Evolutionary conservation across 2,888 invertebrate species (phyloP).

Genomic region (Phaedon cochleariae): DNA sequence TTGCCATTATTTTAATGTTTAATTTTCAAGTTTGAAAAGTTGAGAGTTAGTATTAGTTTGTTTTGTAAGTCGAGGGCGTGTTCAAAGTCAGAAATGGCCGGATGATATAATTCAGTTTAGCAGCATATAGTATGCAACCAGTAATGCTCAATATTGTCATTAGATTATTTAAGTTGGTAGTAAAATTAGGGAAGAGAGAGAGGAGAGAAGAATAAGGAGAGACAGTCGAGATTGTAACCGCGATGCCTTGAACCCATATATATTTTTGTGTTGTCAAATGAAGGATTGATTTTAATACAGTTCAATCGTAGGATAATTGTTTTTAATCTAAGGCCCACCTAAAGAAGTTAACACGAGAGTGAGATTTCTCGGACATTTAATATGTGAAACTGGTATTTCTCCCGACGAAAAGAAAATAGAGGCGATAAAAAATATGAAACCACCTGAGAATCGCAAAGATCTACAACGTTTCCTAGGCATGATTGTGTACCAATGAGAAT

Average conservation of each 20-base stretch:
- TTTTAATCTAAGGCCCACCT: too few species aligned
- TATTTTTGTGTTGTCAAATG: too few species aligned
- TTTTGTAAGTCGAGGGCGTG: not conserved
- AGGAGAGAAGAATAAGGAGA: too few species aligned
- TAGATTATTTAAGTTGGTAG: too few species aligned
- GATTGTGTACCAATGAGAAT: not conserved
- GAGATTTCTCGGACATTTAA: not conserved
- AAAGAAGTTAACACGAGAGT: too few species aligned
- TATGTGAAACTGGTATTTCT: not conserved
- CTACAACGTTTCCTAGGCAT: not conserved
- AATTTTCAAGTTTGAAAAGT: not conserved
- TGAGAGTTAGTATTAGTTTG: not conserved
- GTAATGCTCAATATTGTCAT: too few species aligned
- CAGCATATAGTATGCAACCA: too few species aligned
- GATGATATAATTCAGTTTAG: not conserved
- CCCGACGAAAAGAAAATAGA: not conserved
- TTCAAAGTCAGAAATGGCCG: not conserved
- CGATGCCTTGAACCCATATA: too few species aligned
- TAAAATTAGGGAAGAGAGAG: too few species aligned
- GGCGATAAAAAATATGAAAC: not conserved
- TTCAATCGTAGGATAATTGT: too few species aligned
- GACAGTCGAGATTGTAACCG: too few species aligned
- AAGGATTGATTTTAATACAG: too few species aligned
- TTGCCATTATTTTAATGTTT: not conserved
- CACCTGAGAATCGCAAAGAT: not conserved